Percentiles rank a stretch among this genome's conserved stretches.
phyloP scores from a whole-genome alignment of 2,113 vertebrate species.

The Panthera uncia region DNA sequence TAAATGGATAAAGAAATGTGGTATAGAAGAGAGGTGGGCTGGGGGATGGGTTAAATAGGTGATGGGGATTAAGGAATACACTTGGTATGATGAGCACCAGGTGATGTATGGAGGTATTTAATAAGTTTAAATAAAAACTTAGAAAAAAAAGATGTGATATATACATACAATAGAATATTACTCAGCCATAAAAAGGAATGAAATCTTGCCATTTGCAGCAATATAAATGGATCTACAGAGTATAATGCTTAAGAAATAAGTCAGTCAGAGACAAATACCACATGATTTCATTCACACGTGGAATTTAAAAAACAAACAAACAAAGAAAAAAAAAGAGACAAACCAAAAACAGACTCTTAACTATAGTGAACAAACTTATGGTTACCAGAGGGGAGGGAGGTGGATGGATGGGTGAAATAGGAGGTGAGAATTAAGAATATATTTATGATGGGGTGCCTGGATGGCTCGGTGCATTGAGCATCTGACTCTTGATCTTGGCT shows the following conservation, averaged over 20 bases:
- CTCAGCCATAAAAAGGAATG: neutral
- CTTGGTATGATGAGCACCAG: neutral
- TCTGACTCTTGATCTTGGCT: too few species aligned
- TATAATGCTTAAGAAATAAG: neutral
- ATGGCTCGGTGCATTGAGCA: too few species aligned
- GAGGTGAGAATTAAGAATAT: neutral
- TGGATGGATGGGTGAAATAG: neutral
- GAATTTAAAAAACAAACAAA: neutral
- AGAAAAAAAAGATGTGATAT: neutral
- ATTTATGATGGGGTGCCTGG: neutral
- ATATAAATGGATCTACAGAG: neutral
- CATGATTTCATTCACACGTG: neutral
- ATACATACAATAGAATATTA: neutral
- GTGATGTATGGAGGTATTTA: neutral
- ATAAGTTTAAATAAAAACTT: neutral
- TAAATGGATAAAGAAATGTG: neutral
- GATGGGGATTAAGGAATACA: neutral
- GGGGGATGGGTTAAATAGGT: neutral
- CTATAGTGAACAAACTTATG: neutral
- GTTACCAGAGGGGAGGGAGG: neutral
- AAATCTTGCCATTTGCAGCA: neutral
- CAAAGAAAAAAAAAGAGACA: neutral
- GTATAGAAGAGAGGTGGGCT: neutral
- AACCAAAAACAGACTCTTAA: neutral
- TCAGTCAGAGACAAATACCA: neutral